Base-by-base conservation (phyloP, 2,888 invertebrate species). In the Ormyrus pomaceus region DNA sequence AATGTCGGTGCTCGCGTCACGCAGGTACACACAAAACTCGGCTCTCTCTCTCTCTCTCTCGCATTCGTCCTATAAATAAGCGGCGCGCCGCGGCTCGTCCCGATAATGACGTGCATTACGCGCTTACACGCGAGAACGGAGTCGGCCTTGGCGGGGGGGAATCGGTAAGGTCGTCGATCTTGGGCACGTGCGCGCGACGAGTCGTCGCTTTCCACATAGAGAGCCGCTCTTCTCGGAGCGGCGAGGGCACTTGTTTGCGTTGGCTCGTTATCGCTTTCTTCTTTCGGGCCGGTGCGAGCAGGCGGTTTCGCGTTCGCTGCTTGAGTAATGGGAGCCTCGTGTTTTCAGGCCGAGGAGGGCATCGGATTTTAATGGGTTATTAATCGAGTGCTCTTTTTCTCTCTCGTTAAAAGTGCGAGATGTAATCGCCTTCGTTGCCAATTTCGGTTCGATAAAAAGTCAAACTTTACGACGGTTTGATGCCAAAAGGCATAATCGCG, bases 91-190 rank as follows among this genome's bases (percentile, higher is more conserved):
- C 1, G 19, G 19, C 45, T 9, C 62, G 34, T 62, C 19, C 19
- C 62, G 59, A 74, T 62, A 72, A 46, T 48, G 50, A 74, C 50
- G 74, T 11, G 55, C 10, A 53, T 61, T 73, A 64, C 65, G 19
- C 45, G n/a, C 13, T 19, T 19, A 46, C 56, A 45, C 45, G 73
- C 53, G 19, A 56, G 50, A 58, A 46, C 50, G 45, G n/a, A 53
- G 53, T 53, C 61, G 61, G 50, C 68, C 59, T 68, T 65, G 66
- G 68, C 61, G 53, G 19, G 19, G 19, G 19, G 48, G 58, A 68
- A 68, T 75, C 50, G 58, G 50, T 55, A 55, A 75, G 68, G 66
- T 75, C 68, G 53, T 55, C 68, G 59, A 68, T 75, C 75, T 51
- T 50, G 71, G 51, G 53, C 72, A 64, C 72, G 72, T 64, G 72